These are phyloP conservation scores for Misgurnus anguillicaudatus DNA, from an alignment of 2,113 vertebrate genomes.

Conservation along the genomic window DNA sequence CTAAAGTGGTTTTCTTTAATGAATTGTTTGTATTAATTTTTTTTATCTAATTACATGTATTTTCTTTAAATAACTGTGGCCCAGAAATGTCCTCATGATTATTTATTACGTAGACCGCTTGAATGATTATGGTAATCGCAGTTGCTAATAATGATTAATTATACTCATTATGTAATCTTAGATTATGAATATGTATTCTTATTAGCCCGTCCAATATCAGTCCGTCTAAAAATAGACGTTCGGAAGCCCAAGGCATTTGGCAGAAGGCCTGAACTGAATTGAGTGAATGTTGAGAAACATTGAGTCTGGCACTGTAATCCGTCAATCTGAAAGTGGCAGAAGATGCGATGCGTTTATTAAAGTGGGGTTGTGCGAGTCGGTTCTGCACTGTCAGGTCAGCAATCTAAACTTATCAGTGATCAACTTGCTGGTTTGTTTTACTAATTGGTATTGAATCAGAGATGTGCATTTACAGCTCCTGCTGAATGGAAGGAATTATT, in stretches of 20 bases:
- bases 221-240: conserved; percentile 3
- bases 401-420: conserved; percentile 26
- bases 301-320: conserved; percentile 28
- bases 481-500: conserved; percentile 8
- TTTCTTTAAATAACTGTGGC: background rate
- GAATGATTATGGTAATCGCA: no score
- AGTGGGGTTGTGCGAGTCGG: background rate
- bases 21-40: background rate
- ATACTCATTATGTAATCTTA: no score
- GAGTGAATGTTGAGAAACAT: background rate
- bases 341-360: conserved; percentile 44
- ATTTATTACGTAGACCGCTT: background rate
- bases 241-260: conserved; percentile 9
- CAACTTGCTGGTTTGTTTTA: conserved; percentile 7
- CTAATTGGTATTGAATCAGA: conserved; percentile 28
- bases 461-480: conserved; percentile 1
- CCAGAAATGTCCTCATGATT: background rate
- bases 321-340: conserved; percentile 31
- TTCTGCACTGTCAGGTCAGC: conserved; percentile 29
- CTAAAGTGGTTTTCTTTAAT: background rate
- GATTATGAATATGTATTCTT: conserved; percentile 36
- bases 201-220: background rate
- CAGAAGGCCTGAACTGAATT: conserved; percentile 29
- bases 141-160: no score
- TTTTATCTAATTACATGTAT: background rate